A percentile compares a stretch with the other conserved stretches of the same genome.
phyloP scores from a whole-genome alignment of 2,888 invertebrate species.

The Athrips mouffetella region DNA sequence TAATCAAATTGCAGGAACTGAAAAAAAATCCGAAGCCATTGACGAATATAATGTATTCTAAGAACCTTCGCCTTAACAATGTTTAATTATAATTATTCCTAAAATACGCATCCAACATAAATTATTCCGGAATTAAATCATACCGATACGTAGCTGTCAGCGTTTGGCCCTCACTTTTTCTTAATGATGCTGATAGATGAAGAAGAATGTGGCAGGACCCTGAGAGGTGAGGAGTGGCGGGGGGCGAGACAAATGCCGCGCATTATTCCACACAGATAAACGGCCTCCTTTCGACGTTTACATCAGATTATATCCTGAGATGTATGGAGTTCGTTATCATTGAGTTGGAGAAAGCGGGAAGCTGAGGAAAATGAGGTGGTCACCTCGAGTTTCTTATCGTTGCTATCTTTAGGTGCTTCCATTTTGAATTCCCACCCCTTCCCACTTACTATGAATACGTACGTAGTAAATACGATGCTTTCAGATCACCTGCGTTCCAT shows the following conservation, averaged over 20 bases:
- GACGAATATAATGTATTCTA: too few species aligned
- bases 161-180: slow-evolving; percentile 29
- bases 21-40: too few species aligned
- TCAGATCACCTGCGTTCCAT: too few species aligned
- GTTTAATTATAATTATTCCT: too few species aligned
- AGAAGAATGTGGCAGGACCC: slow-evolving; percentile 46
- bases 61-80: too few species aligned
- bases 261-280: slow-evolving; percentile 63
- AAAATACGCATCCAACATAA: too few species aligned
- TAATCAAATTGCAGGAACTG: too few species aligned
- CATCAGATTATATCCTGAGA: slow-evolving; percentile 54
- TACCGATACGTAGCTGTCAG: neutral
- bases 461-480: too few species aligned
- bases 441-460: neutral
- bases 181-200: slow-evolving; percentile 52
- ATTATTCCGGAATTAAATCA: too few species aligned
- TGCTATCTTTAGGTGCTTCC: neutral
- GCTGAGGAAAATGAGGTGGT: too few species aligned
- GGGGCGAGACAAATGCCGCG: slow-evolving; percentile 54
- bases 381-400: too few species aligned
- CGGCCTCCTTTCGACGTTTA: slow-evolving; percentile 54
- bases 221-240: slow-evolving; percentile 47
- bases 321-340: slow-evolving; percentile 33
- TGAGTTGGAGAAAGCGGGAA: neutral
- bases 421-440: neutral